Conservation (phyloP, 2,113 vertebrate species). For the Paradisaea rubra region DNA sequence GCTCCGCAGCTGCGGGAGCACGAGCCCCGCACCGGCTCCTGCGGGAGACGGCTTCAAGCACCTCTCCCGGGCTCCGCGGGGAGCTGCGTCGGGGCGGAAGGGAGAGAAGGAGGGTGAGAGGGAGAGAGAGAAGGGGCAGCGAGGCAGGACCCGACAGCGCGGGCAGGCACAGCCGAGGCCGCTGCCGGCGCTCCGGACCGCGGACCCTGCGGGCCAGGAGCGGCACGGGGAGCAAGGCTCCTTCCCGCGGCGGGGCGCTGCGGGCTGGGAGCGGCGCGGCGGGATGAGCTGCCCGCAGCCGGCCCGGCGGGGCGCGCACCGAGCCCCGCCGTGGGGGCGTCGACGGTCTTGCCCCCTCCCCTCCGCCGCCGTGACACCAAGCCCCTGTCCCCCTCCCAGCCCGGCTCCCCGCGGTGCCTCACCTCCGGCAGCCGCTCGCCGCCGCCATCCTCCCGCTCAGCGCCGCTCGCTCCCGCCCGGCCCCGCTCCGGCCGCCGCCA, state of each 20-base stretch:
- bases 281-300: not conserved
- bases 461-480: not conserved
- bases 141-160: not conserved
- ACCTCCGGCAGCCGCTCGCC: not conserved
- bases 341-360: not conserved
- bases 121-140: not conserved
- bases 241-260: not conserved
- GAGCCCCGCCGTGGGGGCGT: not conserved
- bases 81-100: not conserved
- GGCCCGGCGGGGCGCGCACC: not conserved
- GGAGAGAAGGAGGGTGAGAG: not conserved
- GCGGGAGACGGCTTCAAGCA: not conserved
- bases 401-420: not conserved
- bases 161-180: not conserved
- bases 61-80: not conserved
- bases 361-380: not conserved
- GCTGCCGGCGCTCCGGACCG: not conserved
- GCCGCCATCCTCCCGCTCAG: not conserved
- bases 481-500: conserved; percentile 11
- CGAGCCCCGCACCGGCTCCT: not conserved
- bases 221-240: not conserved
- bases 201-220: not conserved
- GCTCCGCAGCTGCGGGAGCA: not conserved
- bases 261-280: not conserved
- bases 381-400: not conserved